Evolutionary conservation across 2,797 vertebrate genomes (phyloP).

Genomic region (Typhlichthys eigenmanni): DNA sequence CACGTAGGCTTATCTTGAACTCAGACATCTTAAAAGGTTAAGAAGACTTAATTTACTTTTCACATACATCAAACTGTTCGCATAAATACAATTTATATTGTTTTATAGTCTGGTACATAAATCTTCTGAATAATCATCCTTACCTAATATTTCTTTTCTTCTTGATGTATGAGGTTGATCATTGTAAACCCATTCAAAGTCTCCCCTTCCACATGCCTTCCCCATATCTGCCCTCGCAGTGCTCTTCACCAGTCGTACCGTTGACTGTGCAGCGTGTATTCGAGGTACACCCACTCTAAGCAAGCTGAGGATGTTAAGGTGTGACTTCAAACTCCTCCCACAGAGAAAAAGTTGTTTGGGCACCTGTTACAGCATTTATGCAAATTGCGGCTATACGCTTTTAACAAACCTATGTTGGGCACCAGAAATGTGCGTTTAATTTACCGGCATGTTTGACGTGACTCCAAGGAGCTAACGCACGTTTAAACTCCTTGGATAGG

Average conservation of each 20-base stretch:
- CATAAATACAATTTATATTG: background rate
- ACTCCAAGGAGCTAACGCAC: too few relatives aligned
- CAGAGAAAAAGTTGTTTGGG: background rate
- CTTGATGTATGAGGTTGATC: slow-evolving; percentile 84
- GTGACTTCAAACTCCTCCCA: slow-evolving; percentile 40
- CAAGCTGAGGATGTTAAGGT: slow-evolving; percentile 36
- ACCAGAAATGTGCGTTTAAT: background rate
- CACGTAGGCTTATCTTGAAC: slow-evolving; percentile 2
- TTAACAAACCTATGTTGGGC: background rate
- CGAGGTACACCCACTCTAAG: slow-evolving; percentile 57
- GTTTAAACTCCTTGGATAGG: too few relatives aligned
- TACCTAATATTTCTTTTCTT: slow-evolving; percentile 82
- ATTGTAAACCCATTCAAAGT: slow-evolving; percentile 86
- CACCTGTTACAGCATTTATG: slow-evolving; percentile 15
- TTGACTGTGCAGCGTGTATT: slow-evolving; percentile 18
- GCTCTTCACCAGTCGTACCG: background rate
- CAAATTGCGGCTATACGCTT: background rate
- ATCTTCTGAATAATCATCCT: slow-evolving; percentile 23
- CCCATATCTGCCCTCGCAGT: slow-evolving; percentile 60
- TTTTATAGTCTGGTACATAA: background rate
- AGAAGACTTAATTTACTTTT: background rate
- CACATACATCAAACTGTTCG: background rate
- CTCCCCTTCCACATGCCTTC: slow-evolving; percentile 72
- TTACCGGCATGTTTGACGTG: too few relatives aligned
- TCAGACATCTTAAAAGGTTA: slow-evolving; percentile 11